A percentile compares a stretch with the other conserved stretches of the same genome.
phyloP scores from a whole-genome alignment of 2,888 invertebrate species.

The Invenusta paracnida region DNA sequence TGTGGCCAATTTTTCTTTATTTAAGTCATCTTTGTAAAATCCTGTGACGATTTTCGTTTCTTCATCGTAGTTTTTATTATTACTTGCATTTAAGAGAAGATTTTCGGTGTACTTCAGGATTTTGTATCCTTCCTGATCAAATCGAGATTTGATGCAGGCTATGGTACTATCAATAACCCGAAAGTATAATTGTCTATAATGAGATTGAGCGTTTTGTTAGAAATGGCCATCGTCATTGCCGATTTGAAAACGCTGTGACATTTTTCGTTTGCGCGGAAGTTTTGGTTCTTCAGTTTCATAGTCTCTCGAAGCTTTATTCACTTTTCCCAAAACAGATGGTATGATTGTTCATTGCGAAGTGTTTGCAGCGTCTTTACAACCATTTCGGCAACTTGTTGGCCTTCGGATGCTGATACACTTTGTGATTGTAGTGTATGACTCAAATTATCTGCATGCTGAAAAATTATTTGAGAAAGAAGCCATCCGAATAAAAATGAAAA shows the following conservation, averaged over 20 bases:
- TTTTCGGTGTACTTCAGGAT: background rate
- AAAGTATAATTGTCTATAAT: background rate
- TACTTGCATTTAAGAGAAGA: background rate
- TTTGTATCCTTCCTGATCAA: background rate
- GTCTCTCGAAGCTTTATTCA: background rate
- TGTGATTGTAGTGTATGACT: constrained; percentile 15
- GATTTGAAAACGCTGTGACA: too few relatives aligned
- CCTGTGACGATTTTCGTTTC: background rate
- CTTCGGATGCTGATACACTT: background rate
- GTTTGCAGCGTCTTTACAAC: background rate
- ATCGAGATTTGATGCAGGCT: background rate
- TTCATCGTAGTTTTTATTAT: background rate
- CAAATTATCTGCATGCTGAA: constrained; percentile 25
- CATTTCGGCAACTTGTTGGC: background rate
- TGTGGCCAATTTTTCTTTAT: too few relatives aligned
- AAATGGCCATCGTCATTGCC: background rate
- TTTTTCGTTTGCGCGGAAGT: too few relatives aligned
- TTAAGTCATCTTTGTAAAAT: too few relatives aligned
- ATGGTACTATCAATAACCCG: too few relatives aligned
- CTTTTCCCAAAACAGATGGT: background rate
- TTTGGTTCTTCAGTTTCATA: too few relatives aligned
- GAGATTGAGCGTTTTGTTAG: background rate
- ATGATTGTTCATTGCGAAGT: background rate
- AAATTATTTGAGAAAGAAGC: constrained; percentile 26
- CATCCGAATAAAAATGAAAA: constrained; percentile 6